These are phyloP conservation scores for Liolophura sinensis DNA, from an alignment of 1,140 invertebrate genomes.

Conservation along the genomic window DNA sequence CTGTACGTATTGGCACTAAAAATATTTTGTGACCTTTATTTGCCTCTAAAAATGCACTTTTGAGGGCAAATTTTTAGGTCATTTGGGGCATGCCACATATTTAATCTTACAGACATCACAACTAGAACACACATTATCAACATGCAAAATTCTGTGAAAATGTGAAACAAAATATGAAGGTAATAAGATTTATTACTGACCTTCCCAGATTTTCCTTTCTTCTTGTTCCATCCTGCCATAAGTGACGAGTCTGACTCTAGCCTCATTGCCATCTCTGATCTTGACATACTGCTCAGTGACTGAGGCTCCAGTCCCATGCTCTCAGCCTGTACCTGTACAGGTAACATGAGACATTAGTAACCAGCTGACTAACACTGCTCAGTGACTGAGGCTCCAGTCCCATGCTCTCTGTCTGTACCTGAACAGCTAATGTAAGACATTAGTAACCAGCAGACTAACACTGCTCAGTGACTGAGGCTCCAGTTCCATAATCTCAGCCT, in stretches of 20 bases:
- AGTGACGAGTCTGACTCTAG: slow-evolving; percentile 38
- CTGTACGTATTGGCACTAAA: too few relatives aligned
- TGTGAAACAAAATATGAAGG: slow-evolving; percentile 6
- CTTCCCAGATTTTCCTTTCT: slow-evolving; percentile 37
- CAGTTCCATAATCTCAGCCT: too few relatives aligned
- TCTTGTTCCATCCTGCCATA: slow-evolving; percentile 30
- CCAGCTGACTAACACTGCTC: too few relatives aligned
- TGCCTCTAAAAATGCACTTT: too few relatives aligned
- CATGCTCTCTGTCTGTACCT: too few relatives aligned
- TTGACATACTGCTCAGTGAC: slow-evolving; percentile 48
- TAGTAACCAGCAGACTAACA: too few relatives aligned
- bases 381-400: too few relatives aligned
- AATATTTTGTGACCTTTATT: too few relatives aligned
- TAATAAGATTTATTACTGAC: slow-evolving; percentile 7
- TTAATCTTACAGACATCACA: not conserved
- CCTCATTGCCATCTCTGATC: slow-evolving; percentile 49
- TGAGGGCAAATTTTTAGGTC: too few relatives aligned
- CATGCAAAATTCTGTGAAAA: slow-evolving; percentile 5
- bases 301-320: slow-evolving; percentile 42
- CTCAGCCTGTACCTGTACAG: slow-evolving; percentile 37
- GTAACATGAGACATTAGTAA: too few relatives aligned
- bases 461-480: too few relatives aligned
- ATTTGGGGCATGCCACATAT: not conserved
- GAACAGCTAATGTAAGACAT: too few relatives aligned
- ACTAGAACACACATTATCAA: not conserved